Conservation (phyloP, 2,113 vertebrate species). For the Sinocyclocheilus maitianheensis region DNA sequence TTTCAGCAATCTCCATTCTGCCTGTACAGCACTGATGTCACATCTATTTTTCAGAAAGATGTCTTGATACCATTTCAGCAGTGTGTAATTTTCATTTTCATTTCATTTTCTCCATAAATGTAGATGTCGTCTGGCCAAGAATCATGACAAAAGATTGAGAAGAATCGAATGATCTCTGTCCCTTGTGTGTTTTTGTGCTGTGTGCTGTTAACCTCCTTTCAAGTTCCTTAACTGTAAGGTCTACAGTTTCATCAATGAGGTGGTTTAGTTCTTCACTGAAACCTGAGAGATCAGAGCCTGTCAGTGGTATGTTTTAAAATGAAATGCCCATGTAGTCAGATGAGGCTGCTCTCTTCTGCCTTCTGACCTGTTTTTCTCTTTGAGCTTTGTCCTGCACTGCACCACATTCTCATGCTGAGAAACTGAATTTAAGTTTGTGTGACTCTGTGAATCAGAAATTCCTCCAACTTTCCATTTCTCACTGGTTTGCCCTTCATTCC, state of each 20-base stretch:
- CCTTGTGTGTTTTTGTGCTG: background rate
- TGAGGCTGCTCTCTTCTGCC: background rate
- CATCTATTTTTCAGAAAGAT: too few relatives aligned
- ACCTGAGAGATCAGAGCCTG: background rate
- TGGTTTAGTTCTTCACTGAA: constrained; percentile 6
- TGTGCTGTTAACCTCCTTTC: background rate
- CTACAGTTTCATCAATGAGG: background rate
- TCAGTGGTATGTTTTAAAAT: background rate
- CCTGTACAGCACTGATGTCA: background rate
- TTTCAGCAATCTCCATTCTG: background rate
- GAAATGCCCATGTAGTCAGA: background rate
- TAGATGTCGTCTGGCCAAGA: background rate
- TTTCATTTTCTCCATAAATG: constrained; percentile 3
- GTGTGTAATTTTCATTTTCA: background rate
- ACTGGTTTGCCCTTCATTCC: too few relatives aligned
- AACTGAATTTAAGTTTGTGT: constrained; percentile 1
- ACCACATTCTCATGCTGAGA: background rate
- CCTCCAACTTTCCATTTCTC: constrained; percentile 1
- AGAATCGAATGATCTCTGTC: background rate
- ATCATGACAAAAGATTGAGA: constrained; percentile 6
- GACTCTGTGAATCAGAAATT: background rate
- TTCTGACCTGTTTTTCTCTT: background rate
- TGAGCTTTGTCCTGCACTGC: background rate
- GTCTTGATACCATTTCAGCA: background rate
- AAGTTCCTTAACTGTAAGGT: background rate